Evolutionary conservation across 2,113 vertebrate genomes (phyloP).

Genomic region (Microcebus murinus): DNA sequence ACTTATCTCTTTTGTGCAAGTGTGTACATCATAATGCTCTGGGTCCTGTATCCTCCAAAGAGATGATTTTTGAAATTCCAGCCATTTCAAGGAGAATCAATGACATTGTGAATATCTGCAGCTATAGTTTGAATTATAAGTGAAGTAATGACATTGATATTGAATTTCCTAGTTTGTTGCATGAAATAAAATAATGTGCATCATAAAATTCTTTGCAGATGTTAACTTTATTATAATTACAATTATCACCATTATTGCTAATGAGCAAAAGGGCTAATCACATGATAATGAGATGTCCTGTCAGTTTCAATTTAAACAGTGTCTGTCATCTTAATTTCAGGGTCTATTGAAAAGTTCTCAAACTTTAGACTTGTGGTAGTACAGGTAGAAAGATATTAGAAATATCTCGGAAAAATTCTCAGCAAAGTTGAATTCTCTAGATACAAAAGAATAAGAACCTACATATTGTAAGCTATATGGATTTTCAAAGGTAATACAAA

Average conservation of each 20-base stretch:
- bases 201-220: background rate
- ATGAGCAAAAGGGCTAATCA: background rate
- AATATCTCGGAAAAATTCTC: background rate
- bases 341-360: background rate
- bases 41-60: background rate
- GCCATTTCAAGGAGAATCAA: background rate
- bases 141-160: background rate
- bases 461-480: conserved; percentile 15
- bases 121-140: background rate
- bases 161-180: background rate
- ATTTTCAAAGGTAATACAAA: conserved; percentile 46
- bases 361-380: background rate
- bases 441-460: conserved; percentile 34
- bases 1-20: background rate
- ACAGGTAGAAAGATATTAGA: background rate
- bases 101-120: background rate
- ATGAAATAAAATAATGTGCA: background rate
- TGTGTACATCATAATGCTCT: background rate
- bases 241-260: background rate
- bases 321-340: background rate
- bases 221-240: background rate
- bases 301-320: background rate
- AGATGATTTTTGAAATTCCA: background rate
- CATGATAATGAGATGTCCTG: background rate
- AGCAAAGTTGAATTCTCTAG: background rate